Evolutionary conservation across 2,113 vertebrate species (phyloP).

Genomic region (Sceloporus undulatus): DNA sequence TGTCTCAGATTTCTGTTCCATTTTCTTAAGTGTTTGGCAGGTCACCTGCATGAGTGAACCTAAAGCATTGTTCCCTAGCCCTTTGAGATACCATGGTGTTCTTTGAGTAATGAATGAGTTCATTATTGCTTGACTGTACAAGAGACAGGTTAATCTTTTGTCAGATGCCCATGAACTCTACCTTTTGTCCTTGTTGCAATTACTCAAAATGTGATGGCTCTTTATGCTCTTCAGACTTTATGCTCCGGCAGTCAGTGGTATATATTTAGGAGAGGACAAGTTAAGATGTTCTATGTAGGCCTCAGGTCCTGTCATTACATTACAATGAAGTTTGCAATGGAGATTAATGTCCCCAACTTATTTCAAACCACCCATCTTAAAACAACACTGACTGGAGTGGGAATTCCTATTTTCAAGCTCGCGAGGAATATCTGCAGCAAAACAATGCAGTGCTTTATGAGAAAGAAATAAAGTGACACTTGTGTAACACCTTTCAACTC

Average conservation of each 20-base stretch:
- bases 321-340: conserved; percentile 44
- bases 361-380: conserved; percentile 19
- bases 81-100: conserved; percentile 46
- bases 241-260: conserved; percentile 64
- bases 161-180: conserved; percentile 60
- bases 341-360: conserved; percentile 44
- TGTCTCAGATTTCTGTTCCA: conserved; percentile 27
- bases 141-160: conserved; percentile 73
- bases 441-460: conserved; percentile 9
- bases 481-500: neutral
- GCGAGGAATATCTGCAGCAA: conserved; percentile 12
- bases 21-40: conserved; percentile 48
- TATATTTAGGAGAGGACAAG: conserved; percentile 60
- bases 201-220: conserved; percentile 63
- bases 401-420: neutral
- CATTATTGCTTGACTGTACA: conserved; percentile 68
- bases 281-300: conserved; percentile 23
- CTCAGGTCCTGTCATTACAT: conserved; percentile 49
- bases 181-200: conserved; percentile 74
- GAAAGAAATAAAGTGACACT: neutral
- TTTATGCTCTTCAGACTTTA: conserved; percentile 69
- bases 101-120: conserved; percentile 73
- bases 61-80: conserved; percentile 31
- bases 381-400: neutral
- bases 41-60: conserved; percentile 35